Base-by-base conservation (phyloP, 2,113 vertebrate species). In the Chionodraco myersi region DNA sequence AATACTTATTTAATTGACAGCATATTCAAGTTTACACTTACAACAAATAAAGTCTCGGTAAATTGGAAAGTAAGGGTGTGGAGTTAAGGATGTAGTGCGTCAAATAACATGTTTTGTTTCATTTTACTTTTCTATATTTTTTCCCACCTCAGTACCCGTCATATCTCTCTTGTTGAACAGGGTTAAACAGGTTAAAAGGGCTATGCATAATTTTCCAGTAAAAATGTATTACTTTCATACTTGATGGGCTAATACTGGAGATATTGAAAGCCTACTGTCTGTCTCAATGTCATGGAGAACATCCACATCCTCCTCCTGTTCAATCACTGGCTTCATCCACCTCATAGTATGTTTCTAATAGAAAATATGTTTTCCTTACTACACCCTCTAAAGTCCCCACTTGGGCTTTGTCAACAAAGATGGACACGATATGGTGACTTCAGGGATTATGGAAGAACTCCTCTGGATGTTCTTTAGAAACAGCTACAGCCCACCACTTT, bases 271-370 rank as follows among this genome's bases (percentile, higher is more conserved):
- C 65, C 21, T 53, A n/a, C 15, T 30, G 21, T 21, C 30, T 51
- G 30, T 77, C 26, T 77, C 53, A 66, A 48, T 3, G 14, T 26
- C 21, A 14, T 6, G 4, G 11, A 30, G 15, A 77, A 67, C 44
- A 61, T 68, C 53, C 56, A 18, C 45, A 77, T 67, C 56, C 14
- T 26, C 36, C 4, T 44, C 36, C 4, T n/a, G 23, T 72, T 36
- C 61, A 26, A 77, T 75, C 56, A 65, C 13, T 34, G 41, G 13
- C 52, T 60, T 18, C 36, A 61, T 56, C 61, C 15, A 45, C 15
- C 1, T 16, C 65, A 1, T 14, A 21, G 26, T 44, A 14, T 59
- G 13, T 15, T 78, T 21, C 61, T 36, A 48, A 10, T 34, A 15
- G 30, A 23, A 18, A 41, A 54, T 34, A 26, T 0, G 69, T 49